Evolutionary conservation across 2,888 invertebrate species (phyloP), one percentile per base, ranked within the genome.

Genomic region (Sarcophaga carnaria): DNA sequence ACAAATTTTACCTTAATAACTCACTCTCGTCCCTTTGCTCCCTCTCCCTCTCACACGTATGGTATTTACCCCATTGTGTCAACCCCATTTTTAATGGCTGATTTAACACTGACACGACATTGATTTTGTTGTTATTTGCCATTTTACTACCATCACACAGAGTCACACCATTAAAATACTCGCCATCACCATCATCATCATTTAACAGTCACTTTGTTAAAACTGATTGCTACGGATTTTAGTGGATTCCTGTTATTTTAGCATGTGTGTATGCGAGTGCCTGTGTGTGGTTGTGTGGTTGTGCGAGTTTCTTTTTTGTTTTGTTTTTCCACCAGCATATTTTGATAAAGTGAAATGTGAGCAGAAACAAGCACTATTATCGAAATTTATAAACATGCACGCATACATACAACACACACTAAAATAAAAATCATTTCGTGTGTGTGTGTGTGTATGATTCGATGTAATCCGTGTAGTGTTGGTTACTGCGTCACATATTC

Each of bases 141-240:
- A 4, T 54, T 54, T 10, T 37, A 10, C 37, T 0, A 37, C 37
- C 37, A 37, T 37, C 37, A 22, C 2, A 54, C 17, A 54, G 14
- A 54, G 17, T 14, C 4, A 49, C 54, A 14, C 60, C 62, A 59
- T 64, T 80, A 71, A 54, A 70, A 25, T 62, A 66, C 62, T 66
- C 64, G 45, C 80, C 80, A 71, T 37, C 14, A 14, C 60, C 62
- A 59, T 64, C 64, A 25, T 76, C 80, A 71, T 76, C 59, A 25
- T 79, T 76, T 45, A 71, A 60, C 67, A 67, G 27, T 64, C 17
- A 70, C 66, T 74, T 67, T 66, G 59, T 81, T 67, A 63, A 81
- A 81, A 77, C 37, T 85, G 5, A 77, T 77, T 78, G 54, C 11
- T 49, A 67, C 27, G 54, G 49, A 75, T 59, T 74, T 59, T 11